A percentile compares a stretch with the other conserved stretches of the same genome.
Conservation (phyloP, 2,888 invertebrate genomes). For the Orthosia cruda region DNA sequence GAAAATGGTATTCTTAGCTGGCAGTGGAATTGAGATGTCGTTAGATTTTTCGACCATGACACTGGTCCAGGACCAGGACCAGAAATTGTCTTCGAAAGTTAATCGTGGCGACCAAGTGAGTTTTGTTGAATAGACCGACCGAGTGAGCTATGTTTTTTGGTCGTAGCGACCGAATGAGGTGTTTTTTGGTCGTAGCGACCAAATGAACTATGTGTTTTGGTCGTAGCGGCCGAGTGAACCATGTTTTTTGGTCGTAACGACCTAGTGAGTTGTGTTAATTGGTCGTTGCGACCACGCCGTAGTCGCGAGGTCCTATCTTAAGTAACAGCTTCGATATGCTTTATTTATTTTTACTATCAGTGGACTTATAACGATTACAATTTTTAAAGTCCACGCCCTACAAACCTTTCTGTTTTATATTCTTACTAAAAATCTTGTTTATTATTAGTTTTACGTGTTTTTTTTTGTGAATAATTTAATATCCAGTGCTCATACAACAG, state of each 20-base stretch:
- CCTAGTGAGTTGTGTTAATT: conserved; percentile 12
- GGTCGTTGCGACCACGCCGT: conserved; percentile 32
- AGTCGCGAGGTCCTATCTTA: conserved; percentile 36
- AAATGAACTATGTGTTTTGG: not conserved
- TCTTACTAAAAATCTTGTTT: conserved; percentile 44
- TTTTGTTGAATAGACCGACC: not conserved
- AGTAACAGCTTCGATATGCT: conserved; percentile 40
- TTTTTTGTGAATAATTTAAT: conserved; percentile 52
- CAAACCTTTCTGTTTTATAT: conserved; percentile 25
- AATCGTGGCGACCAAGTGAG: not conserved
- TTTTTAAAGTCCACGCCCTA: conserved; percentile 40
- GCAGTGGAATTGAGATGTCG: conserved; percentile 45
- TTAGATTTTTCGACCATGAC: conserved; percentile 39
- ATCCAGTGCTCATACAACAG: conserved; percentile 50
- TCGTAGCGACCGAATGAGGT: not conserved
- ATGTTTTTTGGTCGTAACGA: not conserved
- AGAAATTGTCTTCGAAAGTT: conserved; percentile 10
- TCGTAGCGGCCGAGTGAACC: not conserved
- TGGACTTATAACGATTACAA: conserved; percentile 48
- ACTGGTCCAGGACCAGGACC: conserved; percentile 38
- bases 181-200: not conserved
- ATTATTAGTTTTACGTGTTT: conserved; percentile 27
- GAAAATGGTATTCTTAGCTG: conserved; percentile 30
- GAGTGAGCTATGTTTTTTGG: not conserved
- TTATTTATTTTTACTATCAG: conserved; percentile 54